phyloP scores from a whole-genome alignment of 1,140 invertebrate species.

The Luehdorfia chinensis region DNA sequence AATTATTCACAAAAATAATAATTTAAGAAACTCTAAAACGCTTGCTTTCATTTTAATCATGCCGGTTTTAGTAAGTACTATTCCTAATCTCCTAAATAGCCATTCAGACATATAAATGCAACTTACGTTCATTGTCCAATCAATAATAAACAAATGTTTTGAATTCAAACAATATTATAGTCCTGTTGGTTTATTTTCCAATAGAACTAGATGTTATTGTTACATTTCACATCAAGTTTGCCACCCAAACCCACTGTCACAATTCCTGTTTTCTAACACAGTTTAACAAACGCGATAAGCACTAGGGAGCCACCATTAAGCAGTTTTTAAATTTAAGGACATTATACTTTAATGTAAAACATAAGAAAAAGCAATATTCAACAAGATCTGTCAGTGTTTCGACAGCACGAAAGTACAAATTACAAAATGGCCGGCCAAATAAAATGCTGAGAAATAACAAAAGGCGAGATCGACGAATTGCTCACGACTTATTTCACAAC shows the following conservation, averaged over 20 bases:
- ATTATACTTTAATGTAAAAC: too few species aligned
- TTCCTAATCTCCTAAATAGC: too few species aligned
- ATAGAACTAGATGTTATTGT: slow-evolving; percentile 8
- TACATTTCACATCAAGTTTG: not conserved
- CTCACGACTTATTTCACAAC: not conserved
- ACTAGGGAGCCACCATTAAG: too few species aligned
- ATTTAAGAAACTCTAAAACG: too few species aligned
- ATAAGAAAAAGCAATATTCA: slow-evolving; percentile 42
- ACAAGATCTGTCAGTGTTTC: slow-evolving; percentile 34
- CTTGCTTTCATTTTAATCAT: too few species aligned
- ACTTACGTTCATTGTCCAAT: slow-evolving; percentile 44
- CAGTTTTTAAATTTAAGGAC: too few species aligned
- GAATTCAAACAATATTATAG: too few species aligned
- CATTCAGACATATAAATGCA: not conserved
- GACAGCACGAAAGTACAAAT: slow-evolving; percentile 39
- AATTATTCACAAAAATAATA: too few species aligned
- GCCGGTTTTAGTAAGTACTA: too few species aligned
- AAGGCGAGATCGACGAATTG: slow-evolving; percentile 17
- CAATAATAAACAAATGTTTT: too few species aligned
- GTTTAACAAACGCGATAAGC: too few species aligned
- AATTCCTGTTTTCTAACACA: not conserved
- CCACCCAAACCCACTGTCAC: not conserved
- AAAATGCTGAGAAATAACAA: slow-evolving; percentile 28
- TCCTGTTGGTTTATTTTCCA: not conserved
- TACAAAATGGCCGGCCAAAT: slow-evolving; percentile 68